Conservation (phyloP, 2,797 vertebrate genomes). For the Natrix natrix region DNA sequence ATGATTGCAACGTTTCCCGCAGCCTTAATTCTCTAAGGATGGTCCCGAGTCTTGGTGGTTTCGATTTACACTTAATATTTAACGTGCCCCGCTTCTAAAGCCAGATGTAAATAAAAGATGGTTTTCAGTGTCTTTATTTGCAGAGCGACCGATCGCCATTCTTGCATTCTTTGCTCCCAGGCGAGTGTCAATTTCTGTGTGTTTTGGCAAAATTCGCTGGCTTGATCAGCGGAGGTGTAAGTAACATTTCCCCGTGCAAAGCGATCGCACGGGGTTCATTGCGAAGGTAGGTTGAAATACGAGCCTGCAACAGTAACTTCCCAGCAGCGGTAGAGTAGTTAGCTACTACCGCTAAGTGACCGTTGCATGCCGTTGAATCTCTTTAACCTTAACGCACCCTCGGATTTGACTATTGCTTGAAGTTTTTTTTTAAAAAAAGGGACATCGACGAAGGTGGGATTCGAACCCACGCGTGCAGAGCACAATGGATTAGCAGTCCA, state of each 20-base stretch:
- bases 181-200: background rate
- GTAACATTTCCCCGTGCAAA: background rate
- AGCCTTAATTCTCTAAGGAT: background rate
- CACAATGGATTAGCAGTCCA: slow-evolving; percentile 29
- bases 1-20: background rate
- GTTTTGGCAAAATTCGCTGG: background rate
- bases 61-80: too few species aligned
- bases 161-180: too few species aligned
- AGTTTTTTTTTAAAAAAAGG: too few species aligned
- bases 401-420: too few species aligned
- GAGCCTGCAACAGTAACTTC: background rate
- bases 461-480: slow-evolving; percentile 15
- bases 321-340: background rate
- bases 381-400: background rate
- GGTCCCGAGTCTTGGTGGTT: background rate
- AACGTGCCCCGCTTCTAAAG: too few species aligned
- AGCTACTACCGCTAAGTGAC: background rate
- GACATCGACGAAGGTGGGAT: slow-evolving; percentile 2
- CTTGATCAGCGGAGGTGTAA: background rate
- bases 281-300: background rate
- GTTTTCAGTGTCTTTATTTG: background rate
- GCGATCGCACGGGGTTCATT: background rate
- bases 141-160: background rate
- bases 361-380: background rate
- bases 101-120: background rate